Conservation (phyloP, 2,797 vertebrate species). For the Hyperoplus lanceolatus region DNA sequence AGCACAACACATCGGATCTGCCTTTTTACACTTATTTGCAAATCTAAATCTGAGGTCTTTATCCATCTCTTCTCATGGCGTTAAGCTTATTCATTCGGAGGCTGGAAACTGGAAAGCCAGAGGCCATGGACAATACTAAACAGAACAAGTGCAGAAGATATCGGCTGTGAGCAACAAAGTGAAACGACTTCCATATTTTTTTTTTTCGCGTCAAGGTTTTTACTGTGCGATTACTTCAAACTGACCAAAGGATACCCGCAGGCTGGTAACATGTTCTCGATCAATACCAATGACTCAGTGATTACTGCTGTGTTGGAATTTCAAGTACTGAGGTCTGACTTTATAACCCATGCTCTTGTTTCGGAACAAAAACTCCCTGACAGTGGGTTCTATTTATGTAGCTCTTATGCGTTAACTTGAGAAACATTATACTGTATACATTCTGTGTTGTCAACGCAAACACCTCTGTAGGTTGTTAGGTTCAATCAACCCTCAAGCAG, state of each 20-base stretch:
- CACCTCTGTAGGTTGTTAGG: too few relatives aligned
- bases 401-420: not conserved
- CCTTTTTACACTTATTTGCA: not conserved
- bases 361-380: constrained; percentile 10
- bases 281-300: constrained; percentile 25
- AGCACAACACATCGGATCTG: not conserved
- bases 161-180: constrained; percentile 22
- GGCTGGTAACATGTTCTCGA: constrained; percentile 28
- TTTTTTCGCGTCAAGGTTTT: constrained; percentile 18
- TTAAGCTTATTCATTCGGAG: constrained; percentile 25
- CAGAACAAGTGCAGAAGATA: constrained; percentile 11
- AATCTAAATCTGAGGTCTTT: constrained; percentile 17
- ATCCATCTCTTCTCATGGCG: constrained; percentile 19
- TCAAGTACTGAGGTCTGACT: constrained; percentile 4
- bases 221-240: constrained; percentile 2
- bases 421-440: not conserved
- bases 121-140: constrained; percentile 16
- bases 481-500: too few relatives aligned
- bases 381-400: not conserved
- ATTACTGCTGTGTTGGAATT: constrained; percentile 24
- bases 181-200: constrained; percentile 20
- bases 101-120: constrained; percentile 7
- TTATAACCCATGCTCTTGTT: not conserved
- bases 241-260: constrained; percentile 7
- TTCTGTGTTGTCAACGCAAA: not conserved